Conservation (phyloP, 2,113 vertebrate species). For the Synodontis membranacea region DNA sequence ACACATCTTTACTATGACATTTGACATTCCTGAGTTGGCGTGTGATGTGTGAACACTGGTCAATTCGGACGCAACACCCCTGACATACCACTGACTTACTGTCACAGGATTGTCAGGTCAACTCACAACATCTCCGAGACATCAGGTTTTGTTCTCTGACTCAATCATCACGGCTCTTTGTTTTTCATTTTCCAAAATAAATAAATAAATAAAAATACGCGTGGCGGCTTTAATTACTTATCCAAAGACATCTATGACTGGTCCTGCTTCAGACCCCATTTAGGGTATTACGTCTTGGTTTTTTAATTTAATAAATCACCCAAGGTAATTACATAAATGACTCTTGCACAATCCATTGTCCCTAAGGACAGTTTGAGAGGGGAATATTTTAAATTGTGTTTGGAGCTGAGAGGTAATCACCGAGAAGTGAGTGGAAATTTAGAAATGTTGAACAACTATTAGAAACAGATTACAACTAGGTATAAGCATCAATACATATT, state of each 20-base stretch:
- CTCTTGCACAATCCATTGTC: slow-evolving; percentile 48
- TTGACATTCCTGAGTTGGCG: not conserved
- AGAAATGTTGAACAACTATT: not conserved
- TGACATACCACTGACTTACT: not conserved
- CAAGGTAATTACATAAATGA: slow-evolving; percentile 54
- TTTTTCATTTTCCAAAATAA: not conserved
- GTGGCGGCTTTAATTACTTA: not conserved
- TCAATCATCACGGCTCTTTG: not conserved
- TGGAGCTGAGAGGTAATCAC: slow-evolving; percentile 41
- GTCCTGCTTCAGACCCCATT: slow-evolving; percentile 14
- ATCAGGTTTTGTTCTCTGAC: not conserved
- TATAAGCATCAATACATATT: not conserved
- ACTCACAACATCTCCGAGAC: not conserved
- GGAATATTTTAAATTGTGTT: slow-evolving; percentile 45
- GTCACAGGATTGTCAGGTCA: not conserved
- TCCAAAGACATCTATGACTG: not conserved
- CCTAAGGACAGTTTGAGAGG: slow-evolving; percentile 38
- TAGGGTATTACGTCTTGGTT: slow-evolving; percentile 31
- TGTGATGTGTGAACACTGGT: not conserved
- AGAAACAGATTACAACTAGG: not conserved
- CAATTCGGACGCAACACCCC: not conserved
- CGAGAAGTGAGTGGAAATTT: not conserved
- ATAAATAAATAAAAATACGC: not conserved
- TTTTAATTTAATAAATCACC: slow-evolving; percentile 49
- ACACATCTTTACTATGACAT: not conserved